Percentiles rank a stretch among this genome's conserved stretches.
Evolutionary conservation across 2,797 vertebrate species (phyloP).

Genomic region (Carduelis carduelis): DNA sequence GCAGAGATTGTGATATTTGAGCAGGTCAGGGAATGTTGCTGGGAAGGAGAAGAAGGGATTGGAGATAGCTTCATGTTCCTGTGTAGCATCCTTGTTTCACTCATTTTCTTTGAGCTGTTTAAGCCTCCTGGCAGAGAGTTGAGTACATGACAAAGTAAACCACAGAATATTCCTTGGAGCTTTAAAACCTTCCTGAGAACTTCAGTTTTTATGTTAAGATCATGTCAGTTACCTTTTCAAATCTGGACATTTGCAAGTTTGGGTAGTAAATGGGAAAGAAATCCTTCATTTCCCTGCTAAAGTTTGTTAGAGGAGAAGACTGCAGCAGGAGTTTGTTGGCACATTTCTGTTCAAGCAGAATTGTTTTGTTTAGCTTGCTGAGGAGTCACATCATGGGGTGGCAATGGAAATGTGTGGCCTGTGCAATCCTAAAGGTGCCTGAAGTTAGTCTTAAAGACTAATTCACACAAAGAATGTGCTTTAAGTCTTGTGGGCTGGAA

Average conservation of each 20-base stretch:
- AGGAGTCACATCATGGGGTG: background rate
- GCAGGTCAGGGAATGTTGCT: background rate
- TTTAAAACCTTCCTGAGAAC: background rate
- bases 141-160: background rate
- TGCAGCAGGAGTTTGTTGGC: background rate
- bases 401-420: accelerated
- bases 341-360: background rate
- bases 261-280: background rate
- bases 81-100: background rate
- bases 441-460: background rate
- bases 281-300: background rate
- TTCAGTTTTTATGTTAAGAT: background rate
- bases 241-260: background rate
- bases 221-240: accelerated
- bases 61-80: background rate
- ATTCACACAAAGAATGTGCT: background rate
- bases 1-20: background rate
- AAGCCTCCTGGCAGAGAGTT: background rate
- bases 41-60: background rate
- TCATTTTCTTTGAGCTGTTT: background rate
- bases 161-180: background rate
- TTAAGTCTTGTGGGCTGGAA: background rate
- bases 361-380: background rate
- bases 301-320: background rate
- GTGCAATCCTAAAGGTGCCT: background rate